A percentile compares a stretch with the other conserved stretches of the same genome.
phyloP scores from a whole-genome alignment of 2,888 invertebrate species.

The Ditylenchus weischeri region DNA sequence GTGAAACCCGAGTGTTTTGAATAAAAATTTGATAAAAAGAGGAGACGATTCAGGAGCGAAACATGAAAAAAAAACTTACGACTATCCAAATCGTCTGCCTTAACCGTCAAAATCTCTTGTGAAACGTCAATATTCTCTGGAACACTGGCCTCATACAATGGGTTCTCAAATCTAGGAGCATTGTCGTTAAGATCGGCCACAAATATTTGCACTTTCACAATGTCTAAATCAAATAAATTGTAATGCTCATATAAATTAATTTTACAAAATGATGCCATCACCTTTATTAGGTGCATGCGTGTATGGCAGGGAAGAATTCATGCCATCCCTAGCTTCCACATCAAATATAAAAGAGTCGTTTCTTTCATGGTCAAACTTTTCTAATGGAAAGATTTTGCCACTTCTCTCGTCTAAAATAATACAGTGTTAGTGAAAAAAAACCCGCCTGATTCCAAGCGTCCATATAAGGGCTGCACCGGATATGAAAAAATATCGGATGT shows the following conservation, averaged over 20 bases:
- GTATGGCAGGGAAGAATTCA: conserved; percentile 75
- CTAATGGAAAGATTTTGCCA: conserved; percentile 76
- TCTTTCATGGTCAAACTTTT: conserved; percentile 86
- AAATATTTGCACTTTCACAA: conserved; percentile 91
- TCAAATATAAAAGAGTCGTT: conserved; percentile 95
- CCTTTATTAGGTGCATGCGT: conserved; percentile 53
- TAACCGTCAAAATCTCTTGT: conserved; percentile 41
- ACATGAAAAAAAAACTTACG: conserved; percentile 32
- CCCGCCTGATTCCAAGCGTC: too few relatives aligned
- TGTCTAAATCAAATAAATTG: conserved; percentile 38
- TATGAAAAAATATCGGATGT: too few relatives aligned
- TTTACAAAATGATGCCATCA: conserved; percentile 15
- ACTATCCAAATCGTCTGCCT: conserved; percentile 54
- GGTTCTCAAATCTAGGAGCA: conserved; percentile 83
- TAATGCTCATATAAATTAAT: background rate
- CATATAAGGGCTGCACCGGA: too few relatives aligned
- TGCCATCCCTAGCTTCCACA: conserved; percentile 92
- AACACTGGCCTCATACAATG: conserved; percentile 41
- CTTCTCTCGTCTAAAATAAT: conserved; percentile 71
- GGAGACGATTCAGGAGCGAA: background rate
- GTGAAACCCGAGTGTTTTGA: background rate
- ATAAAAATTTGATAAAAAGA: background rate
- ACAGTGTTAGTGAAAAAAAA: too few relatives aligned
- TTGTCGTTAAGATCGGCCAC: conserved; percentile 92
- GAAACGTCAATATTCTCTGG: conserved; percentile 41